These are phyloP conservation scores for Varanus komodoensis DNA, from an alignment of 2,113 vertebrate species.

Conservation along the genomic window DNA sequence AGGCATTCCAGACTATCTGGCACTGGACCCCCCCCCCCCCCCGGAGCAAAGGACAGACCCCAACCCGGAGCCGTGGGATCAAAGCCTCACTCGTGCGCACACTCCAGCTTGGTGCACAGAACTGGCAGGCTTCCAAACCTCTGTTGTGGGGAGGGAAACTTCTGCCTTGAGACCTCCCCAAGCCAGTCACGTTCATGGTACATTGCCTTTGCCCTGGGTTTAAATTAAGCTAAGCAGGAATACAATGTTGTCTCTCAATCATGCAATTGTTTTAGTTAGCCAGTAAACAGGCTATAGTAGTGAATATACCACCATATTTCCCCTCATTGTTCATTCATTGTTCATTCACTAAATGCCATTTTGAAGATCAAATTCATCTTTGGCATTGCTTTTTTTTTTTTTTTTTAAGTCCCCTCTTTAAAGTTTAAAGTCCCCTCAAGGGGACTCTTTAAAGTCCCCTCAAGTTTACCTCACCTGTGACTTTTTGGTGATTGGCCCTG, in stretches of 20 bases:
- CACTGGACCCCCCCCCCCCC: too few relatives aligned
- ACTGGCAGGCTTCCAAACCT: too few relatives aligned
- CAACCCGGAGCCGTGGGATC: too few relatives aligned
- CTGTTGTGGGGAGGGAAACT: too few relatives aligned
- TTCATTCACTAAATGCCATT: neutral
- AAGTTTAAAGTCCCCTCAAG: conserved; percentile 40
- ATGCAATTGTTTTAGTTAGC: conserved; percentile 44
- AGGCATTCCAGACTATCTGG: too few relatives aligned
- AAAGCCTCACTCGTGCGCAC: too few relatives aligned
- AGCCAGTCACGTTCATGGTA: conserved; percentile 41
- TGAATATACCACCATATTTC: neutral
- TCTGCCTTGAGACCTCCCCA: neutral
- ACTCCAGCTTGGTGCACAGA: too few relatives aligned
- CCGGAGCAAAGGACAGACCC: too few relatives aligned
- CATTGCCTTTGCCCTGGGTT: conserved; percentile 61
- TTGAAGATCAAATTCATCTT: neutral
- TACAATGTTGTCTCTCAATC: conserved; percentile 32
- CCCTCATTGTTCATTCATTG: neutral
- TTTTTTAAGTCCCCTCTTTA: too few relatives aligned
- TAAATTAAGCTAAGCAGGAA: conserved; percentile 38
- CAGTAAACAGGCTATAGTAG: neutral
- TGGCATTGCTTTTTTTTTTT: conserved; percentile 4
- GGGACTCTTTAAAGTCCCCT: too few relatives aligned
- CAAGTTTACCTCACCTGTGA: conserved; percentile 44
- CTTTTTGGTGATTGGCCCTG: conserved; percentile 54